Evolutionary conservation across 37 sponge, comb jelly and placozoan species (phyloP).

Genomic region (Halisarca cf. caerulea): DNA sequence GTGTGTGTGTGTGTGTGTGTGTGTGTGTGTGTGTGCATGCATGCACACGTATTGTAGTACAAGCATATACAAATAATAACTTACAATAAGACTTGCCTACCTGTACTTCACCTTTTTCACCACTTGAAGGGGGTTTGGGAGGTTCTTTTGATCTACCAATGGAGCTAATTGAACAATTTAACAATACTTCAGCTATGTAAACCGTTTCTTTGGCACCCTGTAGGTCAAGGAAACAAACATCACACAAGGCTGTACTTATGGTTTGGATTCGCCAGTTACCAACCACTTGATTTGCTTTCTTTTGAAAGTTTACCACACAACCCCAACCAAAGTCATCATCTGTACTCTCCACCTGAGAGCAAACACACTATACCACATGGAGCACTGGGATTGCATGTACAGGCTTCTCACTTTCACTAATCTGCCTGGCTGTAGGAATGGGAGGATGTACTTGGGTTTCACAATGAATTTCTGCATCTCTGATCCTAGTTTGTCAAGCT

Average conservation of each 20-base stretch:
- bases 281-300: conserved; percentile 80
- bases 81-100: conserved; percentile 23
- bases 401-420: conserved; percentile 81
- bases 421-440: conserved; percentile 96
- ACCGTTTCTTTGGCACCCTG: conserved; percentile 64
- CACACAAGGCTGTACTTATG: not conserved
- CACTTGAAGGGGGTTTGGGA: conserved; percentile 75
- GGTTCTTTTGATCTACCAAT: conserved; percentile 52
- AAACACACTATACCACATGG: too few species aligned
- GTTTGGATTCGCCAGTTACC: not conserved
- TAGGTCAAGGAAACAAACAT: not conserved
- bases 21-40: too few species aligned
- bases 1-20: too few species aligned
- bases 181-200: conserved; percentile 86
- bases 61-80: too few species aligned
- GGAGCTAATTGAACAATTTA: conserved; percentile 73
- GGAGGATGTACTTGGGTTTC: conserved; percentile 82
- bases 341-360: conserved; percentile 44
- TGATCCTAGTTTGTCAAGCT: conserved; percentile 68
- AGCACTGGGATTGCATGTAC: too few species aligned
- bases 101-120: conserved; percentile 88
- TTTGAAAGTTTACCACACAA: conserved; percentile 93
- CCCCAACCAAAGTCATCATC: conserved; percentile 99
- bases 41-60: too few species aligned
- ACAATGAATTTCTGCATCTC: conserved; percentile 79